These are phyloP conservation scores for Cavia porcellus DNA, from an alignment of 2,113 vertebrate genomes.

Conservation along the genomic window DNA sequence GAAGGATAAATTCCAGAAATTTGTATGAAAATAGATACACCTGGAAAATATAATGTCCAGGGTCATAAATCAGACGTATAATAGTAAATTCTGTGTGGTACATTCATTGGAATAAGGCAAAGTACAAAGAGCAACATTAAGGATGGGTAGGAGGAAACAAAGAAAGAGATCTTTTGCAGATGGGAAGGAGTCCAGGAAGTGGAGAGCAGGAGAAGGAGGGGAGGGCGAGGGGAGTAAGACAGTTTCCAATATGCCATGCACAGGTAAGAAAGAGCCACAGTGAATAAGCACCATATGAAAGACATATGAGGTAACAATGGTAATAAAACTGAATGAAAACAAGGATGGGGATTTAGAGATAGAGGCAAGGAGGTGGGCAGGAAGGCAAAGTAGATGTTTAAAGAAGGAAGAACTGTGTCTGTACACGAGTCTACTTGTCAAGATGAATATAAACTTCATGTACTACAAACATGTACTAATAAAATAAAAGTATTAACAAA, in stretches of 20 bases:
- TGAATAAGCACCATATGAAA: neutral
- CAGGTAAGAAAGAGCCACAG: neutral
- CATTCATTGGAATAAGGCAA: neutral
- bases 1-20: neutral
- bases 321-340: neutral
- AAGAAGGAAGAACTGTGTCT: neutral
- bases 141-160: neutral
- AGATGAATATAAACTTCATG: neutral
- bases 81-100: neutral
- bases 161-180: neutral
- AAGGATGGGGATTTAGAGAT: neutral
- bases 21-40: neutral
- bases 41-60: neutral
- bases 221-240: neutral
- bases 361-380: neutral
- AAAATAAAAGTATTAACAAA: neutral
- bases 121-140: neutral
- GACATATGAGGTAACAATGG: neutral
- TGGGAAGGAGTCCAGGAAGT: neutral
- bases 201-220: too few relatives aligned
- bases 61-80: neutral
- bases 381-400: neutral
- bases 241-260: neutral
- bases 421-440: neutral
- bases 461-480: neutral